Evolutionary conservation across 1,140 invertebrate species (phyloP).

Genomic region (Micrasema minimum): DNA sequence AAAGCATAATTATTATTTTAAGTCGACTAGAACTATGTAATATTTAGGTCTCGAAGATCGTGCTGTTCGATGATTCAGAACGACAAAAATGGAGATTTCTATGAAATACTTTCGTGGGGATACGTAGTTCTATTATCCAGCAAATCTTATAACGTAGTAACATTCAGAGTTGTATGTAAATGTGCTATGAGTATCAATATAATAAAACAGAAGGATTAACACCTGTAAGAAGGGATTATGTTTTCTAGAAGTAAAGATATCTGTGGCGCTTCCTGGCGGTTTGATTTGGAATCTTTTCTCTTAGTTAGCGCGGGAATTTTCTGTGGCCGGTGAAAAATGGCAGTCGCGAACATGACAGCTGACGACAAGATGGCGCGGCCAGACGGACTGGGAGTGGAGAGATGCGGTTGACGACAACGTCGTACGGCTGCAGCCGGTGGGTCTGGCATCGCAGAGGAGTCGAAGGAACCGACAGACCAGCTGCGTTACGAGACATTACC

Average conservation of each 20-base stretch:
- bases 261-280: background rate
- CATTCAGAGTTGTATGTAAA: slow-evolving; percentile 27
- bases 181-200: background rate
- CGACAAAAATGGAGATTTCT: slow-evolving; percentile 2
- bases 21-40: slow-evolving; percentile 7
- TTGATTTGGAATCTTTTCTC: slow-evolving; percentile 26
- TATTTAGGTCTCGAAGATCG: background rate
- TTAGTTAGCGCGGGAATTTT: slow-evolving; percentile 16
- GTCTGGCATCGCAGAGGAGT: slow-evolving; percentile 29
- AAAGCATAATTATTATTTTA: slow-evolving; percentile 23
- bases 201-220: slow-evolving; percentile 6
- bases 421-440: slow-evolving; percentile 26
- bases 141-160: slow-evolving; percentile 12
- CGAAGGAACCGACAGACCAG: slow-evolving; percentile 55
- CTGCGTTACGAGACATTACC: slow-evolving; percentile 60
- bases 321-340: slow-evolving; percentile 31
- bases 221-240: background rate
- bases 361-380: slow-evolving; percentile 34
- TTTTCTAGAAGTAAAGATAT: slow-evolving; percentile 4
- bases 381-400: slow-evolving; percentile 8
- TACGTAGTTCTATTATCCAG: slow-evolving; percentile 8
- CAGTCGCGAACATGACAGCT: slow-evolving; percentile 19
- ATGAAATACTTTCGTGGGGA: background rate
- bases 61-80: background rate
- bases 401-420: slow-evolving; percentile 34